Evolutionary conservation across 1,140 invertebrate genomes (phyloP).

Genomic region (Brachionus asplanchnoidis): DNA sequence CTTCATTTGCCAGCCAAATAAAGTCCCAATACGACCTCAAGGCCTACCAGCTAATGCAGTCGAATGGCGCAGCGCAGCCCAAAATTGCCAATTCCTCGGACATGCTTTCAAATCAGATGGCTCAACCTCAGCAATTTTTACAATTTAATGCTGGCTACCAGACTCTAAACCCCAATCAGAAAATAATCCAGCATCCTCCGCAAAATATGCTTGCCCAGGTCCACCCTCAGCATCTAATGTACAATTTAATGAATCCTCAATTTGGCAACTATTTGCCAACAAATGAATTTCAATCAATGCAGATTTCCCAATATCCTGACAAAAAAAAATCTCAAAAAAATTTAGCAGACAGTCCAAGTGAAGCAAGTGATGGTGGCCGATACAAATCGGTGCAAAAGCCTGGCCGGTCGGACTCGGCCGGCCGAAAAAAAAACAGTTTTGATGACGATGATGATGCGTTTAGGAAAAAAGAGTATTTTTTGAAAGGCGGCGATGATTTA

Average conservation of each 20-base stretch:
- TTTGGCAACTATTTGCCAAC: background rate
- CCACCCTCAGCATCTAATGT: background rate
- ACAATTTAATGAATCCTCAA: background rate
- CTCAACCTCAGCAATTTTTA: background rate
- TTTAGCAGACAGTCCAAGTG: background rate
- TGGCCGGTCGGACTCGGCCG: background rate
- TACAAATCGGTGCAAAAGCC: background rate
- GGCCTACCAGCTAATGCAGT: background rate
- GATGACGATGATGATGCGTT: constrained; percentile 1
- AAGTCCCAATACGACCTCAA: background rate
- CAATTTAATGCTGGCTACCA: background rate
- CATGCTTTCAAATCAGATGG: background rate
- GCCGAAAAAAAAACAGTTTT: constrained; percentile 31
- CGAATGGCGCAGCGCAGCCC: background rate
- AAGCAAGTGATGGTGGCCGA: background rate
- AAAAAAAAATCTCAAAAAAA: constrained; percentile 22
- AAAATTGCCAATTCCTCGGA: background rate
- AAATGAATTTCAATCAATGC: constrained; percentile 9
- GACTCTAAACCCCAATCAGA: background rate
- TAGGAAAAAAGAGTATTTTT: constrained; percentile 29
- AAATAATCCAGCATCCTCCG: background rate
- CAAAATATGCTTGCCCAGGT: background rate
- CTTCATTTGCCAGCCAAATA: background rate
- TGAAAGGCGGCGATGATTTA: constrained; percentile 8
- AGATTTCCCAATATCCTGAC: background rate